A percentile compares a stretch with the other conserved stretches of the same genome.
Evolutionary conservation across 2,888 invertebrate species (phyloP).

Genomic region (Cataglyphis rosenhaueri): DNA sequence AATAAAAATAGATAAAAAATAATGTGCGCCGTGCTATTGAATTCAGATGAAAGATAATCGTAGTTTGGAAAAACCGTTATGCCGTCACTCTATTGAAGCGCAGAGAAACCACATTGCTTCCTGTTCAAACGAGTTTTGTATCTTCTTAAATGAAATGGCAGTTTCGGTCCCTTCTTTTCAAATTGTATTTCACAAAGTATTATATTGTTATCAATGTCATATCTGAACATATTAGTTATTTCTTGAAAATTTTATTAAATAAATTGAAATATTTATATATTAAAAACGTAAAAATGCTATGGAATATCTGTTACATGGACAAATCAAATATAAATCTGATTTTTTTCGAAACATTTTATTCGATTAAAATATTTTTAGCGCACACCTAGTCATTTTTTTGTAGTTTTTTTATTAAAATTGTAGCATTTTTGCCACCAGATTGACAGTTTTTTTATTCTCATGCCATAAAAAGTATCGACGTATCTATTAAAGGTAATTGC

Average conservation of each 20-base stretch:
- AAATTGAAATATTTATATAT: background rate
- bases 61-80: background rate
- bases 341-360: too few relatives aligned
- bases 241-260: background rate
- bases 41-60: background rate
- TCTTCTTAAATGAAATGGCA: background rate
- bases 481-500: too few relatives aligned
- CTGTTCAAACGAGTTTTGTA: background rate
- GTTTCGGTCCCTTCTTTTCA: background rate
- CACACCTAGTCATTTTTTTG: too few relatives aligned
- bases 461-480: too few relatives aligned
- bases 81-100: background rate
- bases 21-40: background rate
- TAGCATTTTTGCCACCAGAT: too few relatives aligned
- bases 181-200: background rate
- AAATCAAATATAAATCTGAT: too few relatives aligned
- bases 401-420: too few relatives aligned
- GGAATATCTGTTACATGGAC: background rate
- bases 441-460: too few relatives aligned
- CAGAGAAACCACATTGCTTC: background rate
- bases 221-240: slow-evolving; percentile 1
- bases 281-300: background rate
- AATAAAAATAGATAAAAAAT: background rate
- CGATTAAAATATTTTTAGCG: too few relatives aligned
- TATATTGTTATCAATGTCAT: background rate